Percentiles rank a stretch among this genome's conserved stretches.
Conservation (phyloP, 2,113 vertebrate species). For the Ovis canadensis region DNA sequence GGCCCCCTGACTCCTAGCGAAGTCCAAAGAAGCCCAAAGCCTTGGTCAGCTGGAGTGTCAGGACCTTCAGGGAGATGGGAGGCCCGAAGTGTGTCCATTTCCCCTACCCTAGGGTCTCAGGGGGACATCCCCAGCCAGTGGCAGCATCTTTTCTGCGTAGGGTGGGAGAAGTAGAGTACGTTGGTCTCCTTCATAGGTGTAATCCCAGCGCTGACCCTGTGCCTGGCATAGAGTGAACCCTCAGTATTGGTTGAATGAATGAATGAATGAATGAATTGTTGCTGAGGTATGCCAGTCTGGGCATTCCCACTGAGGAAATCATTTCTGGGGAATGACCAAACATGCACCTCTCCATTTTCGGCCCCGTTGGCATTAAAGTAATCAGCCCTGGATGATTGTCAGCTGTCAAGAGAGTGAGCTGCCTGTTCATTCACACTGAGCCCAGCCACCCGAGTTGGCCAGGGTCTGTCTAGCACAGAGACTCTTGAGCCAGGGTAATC, state of each 20-base stretch:
- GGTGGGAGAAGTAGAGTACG: rapidly evolving
- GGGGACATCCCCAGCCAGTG: background rate
- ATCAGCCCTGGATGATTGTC: background rate
- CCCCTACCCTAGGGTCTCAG: background rate
- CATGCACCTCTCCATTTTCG: background rate
- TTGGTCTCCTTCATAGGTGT: background rate
- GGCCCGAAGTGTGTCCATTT: background rate
- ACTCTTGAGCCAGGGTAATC: background rate
- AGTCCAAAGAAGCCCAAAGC: background rate
- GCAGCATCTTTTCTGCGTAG: background rate
- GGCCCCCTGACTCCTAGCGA: background rate
- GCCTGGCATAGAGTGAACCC: background rate
- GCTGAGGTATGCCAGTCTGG: background rate
- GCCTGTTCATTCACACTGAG: background rate
- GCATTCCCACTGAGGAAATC: background rate
- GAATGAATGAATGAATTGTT: background rate
- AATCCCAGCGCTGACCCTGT: background rate
- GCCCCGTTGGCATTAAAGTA: background rate
- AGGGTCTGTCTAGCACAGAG: background rate
- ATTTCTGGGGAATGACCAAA: background rate
- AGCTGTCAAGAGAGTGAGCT: background rate
- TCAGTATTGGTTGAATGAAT: background rate
- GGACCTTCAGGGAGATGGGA: background rate
- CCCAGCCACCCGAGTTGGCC: background rate
- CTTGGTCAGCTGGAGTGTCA: background rate